A percentile compares a stretch with the other conserved stretches of the same genome.
These are phyloP conservation scores for Spheniscus mendiculus DNA, from an alignment of 2,113 vertebrate genomes.

Conservation along the genomic window DNA sequence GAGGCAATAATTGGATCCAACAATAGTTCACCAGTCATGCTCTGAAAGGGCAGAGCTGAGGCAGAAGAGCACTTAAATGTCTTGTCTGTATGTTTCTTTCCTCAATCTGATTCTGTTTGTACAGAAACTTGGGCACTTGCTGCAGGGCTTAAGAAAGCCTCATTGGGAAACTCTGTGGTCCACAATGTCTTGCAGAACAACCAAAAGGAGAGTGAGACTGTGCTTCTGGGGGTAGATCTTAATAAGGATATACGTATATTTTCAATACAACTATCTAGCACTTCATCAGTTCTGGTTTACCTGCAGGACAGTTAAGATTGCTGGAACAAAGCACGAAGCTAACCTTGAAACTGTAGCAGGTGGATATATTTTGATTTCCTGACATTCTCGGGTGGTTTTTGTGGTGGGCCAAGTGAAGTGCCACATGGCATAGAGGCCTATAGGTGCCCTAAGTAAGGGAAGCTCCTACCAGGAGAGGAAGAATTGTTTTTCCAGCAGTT, in stretches of 20 bases:
- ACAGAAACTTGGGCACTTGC: background rate
- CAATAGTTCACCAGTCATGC: background rate
- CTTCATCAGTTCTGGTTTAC: background rate
- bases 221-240: background rate
- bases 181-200: background rate
- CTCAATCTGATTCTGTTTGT: background rate
- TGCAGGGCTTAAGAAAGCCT: background rate
- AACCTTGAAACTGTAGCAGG: background rate
- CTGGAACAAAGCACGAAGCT: background rate
- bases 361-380: background rate
- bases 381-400: background rate
- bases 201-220: background rate
- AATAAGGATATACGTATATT: background rate
- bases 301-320: background rate
- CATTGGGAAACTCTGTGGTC: background rate
- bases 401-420: background rate
- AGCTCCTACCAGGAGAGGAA: background rate
- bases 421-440: fast-evolving
- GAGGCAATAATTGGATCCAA: background rate
- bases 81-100: background rate
- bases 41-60: background rate
- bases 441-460: background rate
- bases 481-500: background rate
- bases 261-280: background rate
- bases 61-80: background rate